Base-by-base conservation (phyloP, 2,113 vertebrate species). In the Erinaceus europaeus region DNA sequence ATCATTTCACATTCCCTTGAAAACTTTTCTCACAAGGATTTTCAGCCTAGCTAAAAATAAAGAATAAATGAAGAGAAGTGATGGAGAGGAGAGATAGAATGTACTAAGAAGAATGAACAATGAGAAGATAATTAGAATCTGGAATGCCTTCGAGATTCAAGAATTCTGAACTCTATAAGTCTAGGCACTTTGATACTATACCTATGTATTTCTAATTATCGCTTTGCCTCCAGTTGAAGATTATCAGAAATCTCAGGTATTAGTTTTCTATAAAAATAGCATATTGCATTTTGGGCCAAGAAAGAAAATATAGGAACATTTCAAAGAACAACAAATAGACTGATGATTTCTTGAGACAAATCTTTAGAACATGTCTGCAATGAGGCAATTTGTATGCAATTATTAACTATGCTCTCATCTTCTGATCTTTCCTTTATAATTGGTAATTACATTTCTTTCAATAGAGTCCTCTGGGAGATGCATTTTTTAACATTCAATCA, bases 101-200 rank as follows among this genome's bases (percentile, higher is more conserved):
- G 84, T 92, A 94, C 68, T 71, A 94, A 46, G 36, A 82, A 95
- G 81, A 91, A 71, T 46, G 90, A 96, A 94, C 77, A 90, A 94
- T 90, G 77, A 92, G 81, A 91, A 95, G 32, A 48, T 94, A 94
- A 95, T 91, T 9, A 0, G 53, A 93, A 85, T 86, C 77, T 62
- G 64, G 59, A 72, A 89, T 75, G 83, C 94, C 89, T 94, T 94
- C 92, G 90, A 93, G 68, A 96, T 88, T 6, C n/a, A 93, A 93
- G 68, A 13, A 52, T 90, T 83, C 53, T 46, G 74, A 95, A 89
- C 23, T 42, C 36, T 91, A 36, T 91, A 82, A 88, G 80, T 85
- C 79, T 27, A 94, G 73, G 46, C 27, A 83, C 52, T 92, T 91
- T 90, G 94, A 91, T 93, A 68, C 52, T 42, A 7, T 74, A 88